phyloP scores from a whole-genome alignment of 2,797 vertebrate species.

The Sorex maritimensis region DNA sequence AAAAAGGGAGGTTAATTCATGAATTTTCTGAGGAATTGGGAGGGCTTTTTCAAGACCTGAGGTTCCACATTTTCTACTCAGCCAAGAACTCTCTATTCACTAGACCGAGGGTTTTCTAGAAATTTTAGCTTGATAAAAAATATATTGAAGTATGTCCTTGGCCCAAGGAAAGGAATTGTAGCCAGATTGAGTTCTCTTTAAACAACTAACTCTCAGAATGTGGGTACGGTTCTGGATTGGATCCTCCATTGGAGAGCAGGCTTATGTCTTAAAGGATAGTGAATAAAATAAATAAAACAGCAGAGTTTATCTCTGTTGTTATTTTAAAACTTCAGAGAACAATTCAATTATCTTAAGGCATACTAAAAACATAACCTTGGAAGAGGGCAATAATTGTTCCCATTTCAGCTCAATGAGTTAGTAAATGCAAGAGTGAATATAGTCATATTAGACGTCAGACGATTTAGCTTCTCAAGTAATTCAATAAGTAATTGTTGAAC shows the following conservation, averaged over 20 bases:
- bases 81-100: constrained; percentile 22
- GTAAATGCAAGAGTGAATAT: background rate
- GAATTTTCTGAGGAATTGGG: too few relatives aligned
- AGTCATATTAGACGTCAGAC: background rate
- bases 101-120: background rate
- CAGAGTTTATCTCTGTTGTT: background rate
- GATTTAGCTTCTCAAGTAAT: constrained; percentile 38
- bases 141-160: constrained; percentile 14
- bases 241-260: background rate
- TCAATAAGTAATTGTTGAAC: constrained; percentile 60
- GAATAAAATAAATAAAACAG: background rate
- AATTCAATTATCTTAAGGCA: constrained; percentile 56
- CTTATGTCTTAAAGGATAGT: constrained; percentile 6
- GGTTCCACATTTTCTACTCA: background rate
- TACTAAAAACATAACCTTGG: constrained; percentile 43
- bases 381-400: background rate
- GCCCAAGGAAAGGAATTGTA: constrained; percentile 7
- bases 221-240: background rate
- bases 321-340: constrained; percentile 52
- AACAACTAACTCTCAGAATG: constrained; percentile 8
- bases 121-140: constrained; percentile 46
- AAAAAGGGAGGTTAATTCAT: too few relatives aligned
- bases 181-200: background rate
- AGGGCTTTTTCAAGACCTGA: background rate
- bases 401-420: constrained; percentile 35